These are phyloP conservation scores for Rhinolophus sinicus DNA, from an alignment of 2,113 vertebrate genomes.

Conservation along the genomic window DNA sequence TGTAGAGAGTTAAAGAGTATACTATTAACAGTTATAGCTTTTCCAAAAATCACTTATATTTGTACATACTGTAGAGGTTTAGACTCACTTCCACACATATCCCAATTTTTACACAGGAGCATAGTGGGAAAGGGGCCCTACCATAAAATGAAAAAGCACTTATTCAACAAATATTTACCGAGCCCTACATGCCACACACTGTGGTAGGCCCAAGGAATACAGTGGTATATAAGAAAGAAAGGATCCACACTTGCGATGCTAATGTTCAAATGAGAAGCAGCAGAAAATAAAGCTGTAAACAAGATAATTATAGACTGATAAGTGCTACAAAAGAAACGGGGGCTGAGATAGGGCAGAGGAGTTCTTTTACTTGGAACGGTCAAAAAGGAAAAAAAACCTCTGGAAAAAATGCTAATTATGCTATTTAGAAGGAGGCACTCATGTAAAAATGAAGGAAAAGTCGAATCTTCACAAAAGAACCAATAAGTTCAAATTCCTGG, in stretches of 20 bases:
- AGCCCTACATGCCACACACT: neutral
- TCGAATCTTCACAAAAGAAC: slow-evolving; percentile 34
- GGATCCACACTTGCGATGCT: neutral
- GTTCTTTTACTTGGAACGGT: neutral
- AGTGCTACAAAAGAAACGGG: neutral
- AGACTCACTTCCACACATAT: neutral
- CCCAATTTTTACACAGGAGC: neutral
- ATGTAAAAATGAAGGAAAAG: slow-evolving; percentile 26
- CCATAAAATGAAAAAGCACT: neutral
- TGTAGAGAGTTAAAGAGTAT: neutral
- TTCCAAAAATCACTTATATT: neutral
- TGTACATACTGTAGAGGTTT: neutral
- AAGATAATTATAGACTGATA: neutral
- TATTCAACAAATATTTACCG: slow-evolving; percentile 24
- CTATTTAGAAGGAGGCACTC: neutral
- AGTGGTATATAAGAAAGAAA: neutral
- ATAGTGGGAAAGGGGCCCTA: neutral
- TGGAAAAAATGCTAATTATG: neutral
- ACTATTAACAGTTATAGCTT: neutral
- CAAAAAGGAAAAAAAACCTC: neutral
- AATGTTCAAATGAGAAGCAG: slow-evolving; percentile 2
- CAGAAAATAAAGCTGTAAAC: neutral
- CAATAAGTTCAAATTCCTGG: slow-evolving; percentile 27
- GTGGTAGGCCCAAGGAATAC: neutral
- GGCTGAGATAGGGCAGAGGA: neutral